These are phyloP conservation scores for Venustoraphidia nigricollis DNA, from an alignment of 2,888 invertebrate species.

Conservation along the genomic window DNA sequence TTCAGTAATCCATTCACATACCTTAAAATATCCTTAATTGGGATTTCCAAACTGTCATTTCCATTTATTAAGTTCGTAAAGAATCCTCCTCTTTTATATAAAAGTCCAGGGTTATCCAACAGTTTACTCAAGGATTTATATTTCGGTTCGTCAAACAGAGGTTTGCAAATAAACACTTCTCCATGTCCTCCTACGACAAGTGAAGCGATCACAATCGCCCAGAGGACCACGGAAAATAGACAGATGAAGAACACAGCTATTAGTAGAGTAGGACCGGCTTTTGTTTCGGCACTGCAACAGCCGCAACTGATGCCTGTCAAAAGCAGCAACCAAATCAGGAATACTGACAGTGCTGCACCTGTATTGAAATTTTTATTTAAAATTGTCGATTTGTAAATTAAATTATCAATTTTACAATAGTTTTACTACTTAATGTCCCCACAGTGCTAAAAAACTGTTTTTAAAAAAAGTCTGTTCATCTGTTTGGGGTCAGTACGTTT, in stretches of 20 bases:
- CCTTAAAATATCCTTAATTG: slow-evolving; percentile 35
- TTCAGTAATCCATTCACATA: no score
- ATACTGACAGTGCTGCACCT: slow-evolving; percentile 30
- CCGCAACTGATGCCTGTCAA: slow-evolving; percentile 26
- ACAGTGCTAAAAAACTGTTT: no score
- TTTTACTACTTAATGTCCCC: no score
- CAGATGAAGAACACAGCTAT: slow-evolving; percentile 38
- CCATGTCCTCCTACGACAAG: slow-evolving; percentile 49
- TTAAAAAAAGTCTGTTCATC: not conserved
- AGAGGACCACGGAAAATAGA: slow-evolving; percentile 39
- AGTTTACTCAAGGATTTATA: slow-evolving; percentile 47
- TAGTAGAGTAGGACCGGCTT: slow-evolving; percentile 23
- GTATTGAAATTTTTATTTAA: slow-evolving; percentile 6
- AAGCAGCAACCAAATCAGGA: slow-evolving; percentile 34
- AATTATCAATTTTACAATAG: not conserved
- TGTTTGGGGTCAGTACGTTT: no score
- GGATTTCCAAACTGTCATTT: slow-evolving; percentile 36
- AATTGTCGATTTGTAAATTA: not conserved
- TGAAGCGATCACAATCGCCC: slow-evolving; percentile 38
- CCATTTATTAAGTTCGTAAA: slow-evolving; percentile 37
- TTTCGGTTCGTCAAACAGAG: slow-evolving; percentile 49
- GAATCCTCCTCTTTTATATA: slow-evolving; percentile 37
- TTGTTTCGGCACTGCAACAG: slow-evolving; percentile 27
- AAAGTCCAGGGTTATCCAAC: slow-evolving; percentile 48
- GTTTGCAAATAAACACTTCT: slow-evolving; percentile 54